A percentile compares a stretch with the other conserved stretches of the same genome.
These are phyloP conservation scores for Dasypogon diadema DNA, from an alignment of 2,888 invertebrate species.

Conservation along the genomic window DNA sequence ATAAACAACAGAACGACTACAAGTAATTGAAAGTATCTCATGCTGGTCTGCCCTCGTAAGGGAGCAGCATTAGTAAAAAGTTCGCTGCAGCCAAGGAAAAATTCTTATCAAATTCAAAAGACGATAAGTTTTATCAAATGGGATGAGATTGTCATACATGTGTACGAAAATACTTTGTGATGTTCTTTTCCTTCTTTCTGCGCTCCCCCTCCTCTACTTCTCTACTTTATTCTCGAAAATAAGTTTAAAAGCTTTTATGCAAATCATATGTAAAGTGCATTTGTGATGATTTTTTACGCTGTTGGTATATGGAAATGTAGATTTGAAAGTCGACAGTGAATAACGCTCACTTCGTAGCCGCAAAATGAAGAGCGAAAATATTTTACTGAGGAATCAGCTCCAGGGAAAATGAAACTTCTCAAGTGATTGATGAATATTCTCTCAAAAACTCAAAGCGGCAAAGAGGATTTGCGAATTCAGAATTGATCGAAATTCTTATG, in stretches of 20 bases:
- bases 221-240: constrained; percentile 16
- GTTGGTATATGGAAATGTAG: constrained; percentile 36
- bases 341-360: constrained; percentile 5
- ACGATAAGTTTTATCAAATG: constrained; percentile 37
- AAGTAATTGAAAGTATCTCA: background rate
- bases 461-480: background rate
- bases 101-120: constrained; percentile 44
- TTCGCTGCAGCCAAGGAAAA: background rate
- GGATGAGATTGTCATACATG: constrained; percentile 30
- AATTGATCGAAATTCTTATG: no score
- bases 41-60: background rate
- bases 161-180: constrained; percentile 14
- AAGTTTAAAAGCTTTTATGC: constrained; percentile 54
- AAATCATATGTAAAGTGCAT: constrained; percentile 53
- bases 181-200: constrained; percentile 15
- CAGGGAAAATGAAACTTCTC: constrained; percentile 22
- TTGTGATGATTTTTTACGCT: constrained; percentile 44
- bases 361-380: constrained; percentile 33
- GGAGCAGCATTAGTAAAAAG: background rate
- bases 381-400: constrained; percentile 10
- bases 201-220: background rate
- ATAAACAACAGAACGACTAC: background rate
- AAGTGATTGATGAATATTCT: constrained; percentile 41
- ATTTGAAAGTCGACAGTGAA: constrained; percentile 37
- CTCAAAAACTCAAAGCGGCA: constrained; percentile 7